Conservation (phyloP, 1,140 invertebrate genomes). For the Monochamus saltuarius region DNA sequence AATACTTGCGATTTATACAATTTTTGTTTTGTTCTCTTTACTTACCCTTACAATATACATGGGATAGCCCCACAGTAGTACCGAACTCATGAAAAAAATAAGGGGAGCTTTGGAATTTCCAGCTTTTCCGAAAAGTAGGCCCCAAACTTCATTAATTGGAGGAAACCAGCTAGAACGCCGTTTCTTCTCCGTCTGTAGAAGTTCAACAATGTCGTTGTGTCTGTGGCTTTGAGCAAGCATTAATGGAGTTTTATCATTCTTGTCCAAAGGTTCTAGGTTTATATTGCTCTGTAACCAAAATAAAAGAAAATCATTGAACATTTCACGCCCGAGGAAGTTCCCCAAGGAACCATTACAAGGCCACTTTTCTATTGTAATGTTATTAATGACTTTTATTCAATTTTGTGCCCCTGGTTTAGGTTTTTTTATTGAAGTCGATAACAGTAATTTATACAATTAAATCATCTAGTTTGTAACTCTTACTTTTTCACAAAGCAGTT, state of each 20-base stretch:
- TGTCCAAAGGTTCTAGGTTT: constrained; percentile 81
- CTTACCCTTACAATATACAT: constrained; percentile 85
- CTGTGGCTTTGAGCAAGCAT: constrained; percentile 85
- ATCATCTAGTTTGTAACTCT: constrained; percentile 11
- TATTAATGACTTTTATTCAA: too few species aligned
- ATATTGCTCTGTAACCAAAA: constrained; percentile 68
- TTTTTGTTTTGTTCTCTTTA: too few species aligned
- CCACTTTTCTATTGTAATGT: too few species aligned
- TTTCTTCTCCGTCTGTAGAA: constrained; percentile 78
- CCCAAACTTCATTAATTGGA: constrained; percentile 83
- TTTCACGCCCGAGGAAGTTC: too few species aligned
- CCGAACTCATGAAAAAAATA: constrained; percentile 80
- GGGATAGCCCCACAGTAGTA: constrained; percentile 88
- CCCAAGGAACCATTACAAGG: too few species aligned
- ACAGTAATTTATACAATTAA: too few species aligned
- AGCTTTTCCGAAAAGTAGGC: constrained; percentile 84
- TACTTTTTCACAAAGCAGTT: constrained; percentile 84
- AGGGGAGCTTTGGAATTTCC: constrained; percentile 87
- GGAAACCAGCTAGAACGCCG: constrained; percentile 80
- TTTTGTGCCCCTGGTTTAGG: too few species aligned
- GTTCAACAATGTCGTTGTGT: constrained; percentile 78
- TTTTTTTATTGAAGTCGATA: too few species aligned
- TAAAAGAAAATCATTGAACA: background rate
- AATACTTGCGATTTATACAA: background rate
- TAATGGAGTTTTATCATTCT: constrained; percentile 88